Conservation (phyloP, 1,140 invertebrate genomes). For the Hyposmocoma kahamanoa region DNA sequence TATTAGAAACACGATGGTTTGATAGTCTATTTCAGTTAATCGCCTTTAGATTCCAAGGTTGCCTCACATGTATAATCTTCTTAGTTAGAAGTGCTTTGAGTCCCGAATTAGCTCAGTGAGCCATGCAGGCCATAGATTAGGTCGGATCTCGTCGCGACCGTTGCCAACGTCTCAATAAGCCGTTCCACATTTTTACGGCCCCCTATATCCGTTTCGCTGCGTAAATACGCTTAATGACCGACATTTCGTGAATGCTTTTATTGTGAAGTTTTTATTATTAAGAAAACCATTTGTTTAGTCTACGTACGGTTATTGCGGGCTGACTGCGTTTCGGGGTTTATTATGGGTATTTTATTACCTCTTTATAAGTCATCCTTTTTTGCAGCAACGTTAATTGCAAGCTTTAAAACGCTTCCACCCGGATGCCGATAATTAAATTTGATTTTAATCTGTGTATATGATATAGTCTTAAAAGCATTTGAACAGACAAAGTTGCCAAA, state of each 20-base stretch:
- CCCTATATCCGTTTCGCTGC: slow-evolving; percentile 64
- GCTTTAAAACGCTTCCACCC: slow-evolving; percentile 30
- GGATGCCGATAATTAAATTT: slow-evolving; percentile 51
- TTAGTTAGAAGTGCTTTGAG: slow-evolving; percentile 5
- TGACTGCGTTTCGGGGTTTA: slow-evolving; percentile 57
- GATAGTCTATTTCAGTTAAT: too few species aligned
- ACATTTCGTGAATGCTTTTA: slow-evolving; percentile 66
- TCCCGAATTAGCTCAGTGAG: slow-evolving; percentile 31
- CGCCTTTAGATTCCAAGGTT: too few species aligned
- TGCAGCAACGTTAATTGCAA: slow-evolving; percentile 29
- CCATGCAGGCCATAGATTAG: slow-evolving; percentile 46
- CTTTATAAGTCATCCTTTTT: slow-evolving; percentile 43
- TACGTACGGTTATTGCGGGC: slow-evolving; percentile 60
- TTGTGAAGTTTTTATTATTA: slow-evolving; percentile 68
- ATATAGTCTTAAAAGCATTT: slow-evolving; percentile 37
- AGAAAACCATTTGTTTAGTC: slow-evolving; percentile 66
- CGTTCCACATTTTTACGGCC: slow-evolving; percentile 58
- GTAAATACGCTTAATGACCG: slow-evolving; percentile 67
- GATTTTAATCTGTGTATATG: slow-evolving; percentile 51
- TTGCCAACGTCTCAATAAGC: slow-evolving; percentile 64
- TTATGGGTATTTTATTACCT: slow-evolving; percentile 57
- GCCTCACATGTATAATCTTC: slow-evolving; percentile 19
- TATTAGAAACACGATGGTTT: too few species aligned
- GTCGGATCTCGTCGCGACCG: slow-evolving; percentile 28
- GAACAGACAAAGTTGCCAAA: too few species aligned